These are phyloP conservation scores for Chiridota heheva DNA, from an alignment of 35 echinoderm and acorn worm genomes.

Conservation along the genomic window DNA sequence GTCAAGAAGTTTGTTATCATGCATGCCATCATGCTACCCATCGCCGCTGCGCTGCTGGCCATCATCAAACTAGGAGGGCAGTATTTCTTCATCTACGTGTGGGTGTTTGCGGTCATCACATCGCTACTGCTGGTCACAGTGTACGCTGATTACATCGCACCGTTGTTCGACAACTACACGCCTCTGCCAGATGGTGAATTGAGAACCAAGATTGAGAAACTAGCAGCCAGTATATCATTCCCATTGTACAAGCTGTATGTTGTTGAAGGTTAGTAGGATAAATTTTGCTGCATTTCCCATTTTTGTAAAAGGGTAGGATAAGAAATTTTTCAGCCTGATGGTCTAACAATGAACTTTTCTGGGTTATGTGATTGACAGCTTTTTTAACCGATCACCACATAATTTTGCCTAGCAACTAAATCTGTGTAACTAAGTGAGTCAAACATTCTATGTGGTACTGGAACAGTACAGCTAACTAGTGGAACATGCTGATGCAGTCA, in stretches of 20 bases:
- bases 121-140: slow-evolving; percentile 88
- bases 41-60: slow-evolving; percentile 62
- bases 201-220: slow-evolving; percentile 80
- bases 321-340: too few species aligned
- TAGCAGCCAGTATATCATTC: slow-evolving; percentile 81
- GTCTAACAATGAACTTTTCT: too few species aligned
- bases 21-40: slow-evolving; percentile 64
- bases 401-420: too few species aligned
- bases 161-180: slow-evolving; percentile 91
- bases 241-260: slow-evolving; percentile 98
- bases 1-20: slow-evolving; percentile 84
- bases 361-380: too few species aligned
- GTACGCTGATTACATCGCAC: slow-evolving; percentile 99
- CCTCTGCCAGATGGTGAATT: slow-evolving; percentile 85
- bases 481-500: too few species aligned
- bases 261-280: slow-evolving; percentile 71
- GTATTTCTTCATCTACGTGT: slow-evolving; percentile 98
- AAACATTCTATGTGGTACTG: too few species aligned
- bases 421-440: too few species aligned
- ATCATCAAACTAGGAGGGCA: slow-evolving; percentile 96
- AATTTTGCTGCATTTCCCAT: not conserved
- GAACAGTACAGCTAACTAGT: too few species aligned
- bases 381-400: too few species aligned
- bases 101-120: slow-evolving; percentile 74
- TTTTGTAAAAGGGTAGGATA: too few species aligned